These are phyloP conservation scores for Psilopogon haemacephalus DNA, from an alignment of 2,113 vertebrate species.

Conservation along the genomic window DNA sequence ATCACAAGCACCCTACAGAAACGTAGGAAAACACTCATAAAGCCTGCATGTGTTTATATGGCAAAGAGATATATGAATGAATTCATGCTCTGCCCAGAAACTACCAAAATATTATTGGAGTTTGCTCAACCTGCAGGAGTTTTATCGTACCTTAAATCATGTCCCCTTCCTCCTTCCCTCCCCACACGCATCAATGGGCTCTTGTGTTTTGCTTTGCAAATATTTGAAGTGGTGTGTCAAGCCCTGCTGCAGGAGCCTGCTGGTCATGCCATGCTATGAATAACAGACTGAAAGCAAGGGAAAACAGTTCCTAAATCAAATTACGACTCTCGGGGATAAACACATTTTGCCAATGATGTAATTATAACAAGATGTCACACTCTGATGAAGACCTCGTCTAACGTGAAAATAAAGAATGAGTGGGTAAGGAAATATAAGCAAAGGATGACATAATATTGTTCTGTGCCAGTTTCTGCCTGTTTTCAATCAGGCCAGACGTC, in stretches of 20 bases:
- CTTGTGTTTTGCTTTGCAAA: conserved; percentile 56
- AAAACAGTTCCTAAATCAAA: conserved; percentile 76
- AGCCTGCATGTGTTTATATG: conserved; percentile 59
- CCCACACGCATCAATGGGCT: conserved; percentile 54
- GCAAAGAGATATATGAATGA: conserved; percentile 45
- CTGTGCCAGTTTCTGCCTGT: conserved; percentile 54
- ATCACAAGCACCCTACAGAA: conserved; percentile 54
- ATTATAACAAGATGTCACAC: conserved; percentile 74
- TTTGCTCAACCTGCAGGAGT: conserved; percentile 68
- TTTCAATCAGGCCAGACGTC: conserved; percentile 39
- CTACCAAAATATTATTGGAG: conserved; percentile 62
- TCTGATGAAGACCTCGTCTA: conserved; percentile 71
- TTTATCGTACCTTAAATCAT: conserved; percentile 74
- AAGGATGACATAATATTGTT: conserved; percentile 66
- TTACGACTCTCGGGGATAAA: conserved; percentile 67
- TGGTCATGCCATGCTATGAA: conserved; percentile 67
- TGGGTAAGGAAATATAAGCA: conserved; percentile 69
- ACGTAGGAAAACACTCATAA: conserved; percentile 46
- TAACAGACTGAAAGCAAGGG: conserved; percentile 66
- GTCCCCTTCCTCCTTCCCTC: conserved; percentile 24
- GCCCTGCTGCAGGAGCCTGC: conserved; percentile 42
- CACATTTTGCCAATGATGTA: conserved; percentile 72
- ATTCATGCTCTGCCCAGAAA: conserved; percentile 53
- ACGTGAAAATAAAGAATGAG: conserved; percentile 69
- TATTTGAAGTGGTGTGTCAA: conserved; percentile 67